phyloP scores from a whole-genome alignment of 2,888 invertebrate species.

The Junonia oenone region DNA sequence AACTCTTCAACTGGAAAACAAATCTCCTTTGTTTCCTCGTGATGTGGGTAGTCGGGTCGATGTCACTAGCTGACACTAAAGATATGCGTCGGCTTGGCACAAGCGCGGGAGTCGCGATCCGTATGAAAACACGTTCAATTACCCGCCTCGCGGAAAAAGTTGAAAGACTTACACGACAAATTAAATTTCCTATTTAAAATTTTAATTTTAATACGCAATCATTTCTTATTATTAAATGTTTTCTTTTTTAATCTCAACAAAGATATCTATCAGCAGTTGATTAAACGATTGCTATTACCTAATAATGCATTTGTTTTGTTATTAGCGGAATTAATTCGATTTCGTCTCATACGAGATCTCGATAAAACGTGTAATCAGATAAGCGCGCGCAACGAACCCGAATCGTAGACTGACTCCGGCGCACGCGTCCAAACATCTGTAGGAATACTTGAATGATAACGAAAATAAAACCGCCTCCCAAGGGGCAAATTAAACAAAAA shows the following conservation, averaged over 20 bases:
- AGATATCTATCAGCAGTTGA: too few species aligned
- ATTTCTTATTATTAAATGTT: too few species aligned
- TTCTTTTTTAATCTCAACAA: too few species aligned
- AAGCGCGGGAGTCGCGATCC: constrained; percentile 55
- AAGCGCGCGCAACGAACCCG: constrained; percentile 59
- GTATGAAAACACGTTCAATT: constrained; percentile 48
- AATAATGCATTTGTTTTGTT: too few species aligned
- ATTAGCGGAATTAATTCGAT: too few species aligned
- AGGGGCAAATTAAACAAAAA: constrained; percentile 51
- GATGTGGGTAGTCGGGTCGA: constrained; percentile 63
- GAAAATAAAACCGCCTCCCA: constrained; percentile 69
- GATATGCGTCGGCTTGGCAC: constrained; percentile 70
- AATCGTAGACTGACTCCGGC: constrained; percentile 56
- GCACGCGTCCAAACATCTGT: constrained; percentile 55
- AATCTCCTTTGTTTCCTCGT: constrained; percentile 34
- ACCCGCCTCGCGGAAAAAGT: constrained; percentile 19
- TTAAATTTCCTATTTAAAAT: not conserved
- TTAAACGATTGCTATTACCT: too few species aligned
- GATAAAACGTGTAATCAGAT: constrained; percentile 40
- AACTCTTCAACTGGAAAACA: constrained; percentile 21
- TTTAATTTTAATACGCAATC: too few species aligned
- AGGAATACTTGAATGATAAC: constrained; percentile 64
- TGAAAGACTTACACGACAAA: not conserved
- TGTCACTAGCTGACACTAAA: constrained; percentile 69
- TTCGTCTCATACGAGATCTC: constrained; percentile 3